phyloP scores from a whole-genome alignment of 2,113 vertebrate species.

The Phasianus colchicus region DNA sequence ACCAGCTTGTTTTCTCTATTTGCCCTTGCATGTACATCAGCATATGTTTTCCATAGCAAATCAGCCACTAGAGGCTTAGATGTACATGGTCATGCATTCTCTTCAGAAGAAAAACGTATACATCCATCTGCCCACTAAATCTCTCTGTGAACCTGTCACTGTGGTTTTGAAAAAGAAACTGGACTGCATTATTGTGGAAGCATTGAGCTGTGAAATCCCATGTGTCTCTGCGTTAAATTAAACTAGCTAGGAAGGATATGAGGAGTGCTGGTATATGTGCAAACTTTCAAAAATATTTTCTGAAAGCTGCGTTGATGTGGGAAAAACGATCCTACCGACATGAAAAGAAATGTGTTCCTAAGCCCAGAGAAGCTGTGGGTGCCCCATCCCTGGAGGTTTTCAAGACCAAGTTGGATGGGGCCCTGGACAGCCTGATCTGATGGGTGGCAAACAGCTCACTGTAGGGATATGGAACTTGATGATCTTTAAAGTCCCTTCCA shows the following conservation, averaged over 20 bases:
- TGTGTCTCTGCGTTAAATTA: not conserved
- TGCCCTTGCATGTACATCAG: not conserved
- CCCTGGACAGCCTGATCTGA: no score
- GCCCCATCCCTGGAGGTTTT: no score
- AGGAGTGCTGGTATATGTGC: not conserved
- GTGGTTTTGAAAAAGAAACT: not conserved
- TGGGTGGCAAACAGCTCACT: no score
- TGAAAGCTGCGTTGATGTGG: not conserved
- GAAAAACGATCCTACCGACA: not conserved
- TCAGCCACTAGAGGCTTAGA: not conserved
- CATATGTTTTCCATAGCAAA: not conserved
- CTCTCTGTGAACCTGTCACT: not conserved
- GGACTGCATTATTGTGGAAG: not conserved
- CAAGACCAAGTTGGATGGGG: no score
- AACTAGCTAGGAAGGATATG: not conserved
- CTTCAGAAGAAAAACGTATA: not conserved
- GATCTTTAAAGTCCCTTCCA: no score
- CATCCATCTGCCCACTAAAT: not conserved
- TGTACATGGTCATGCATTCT: not conserved
- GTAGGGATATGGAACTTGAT: no score
- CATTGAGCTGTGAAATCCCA: not conserved
- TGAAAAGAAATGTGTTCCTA: not conserved
- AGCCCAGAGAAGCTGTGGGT: not conserved
- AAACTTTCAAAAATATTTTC: not conserved
- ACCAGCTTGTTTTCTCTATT: not conserved